Base-by-base conservation (phyloP, 2,888 invertebrate genomes). In the Trachelus troglodyta region DNA sequence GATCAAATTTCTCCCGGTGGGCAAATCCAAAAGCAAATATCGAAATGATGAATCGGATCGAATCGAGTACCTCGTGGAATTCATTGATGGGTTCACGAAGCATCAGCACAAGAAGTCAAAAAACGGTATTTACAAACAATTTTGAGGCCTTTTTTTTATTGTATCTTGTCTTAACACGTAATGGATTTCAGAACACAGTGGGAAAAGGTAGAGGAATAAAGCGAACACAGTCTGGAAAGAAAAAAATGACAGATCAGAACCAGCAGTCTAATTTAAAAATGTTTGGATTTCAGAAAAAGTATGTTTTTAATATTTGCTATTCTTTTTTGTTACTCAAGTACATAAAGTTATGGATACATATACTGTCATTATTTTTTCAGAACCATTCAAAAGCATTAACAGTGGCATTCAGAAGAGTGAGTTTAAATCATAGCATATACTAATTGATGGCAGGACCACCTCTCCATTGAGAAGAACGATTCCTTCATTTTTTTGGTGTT, bases 241-340 rank as follows among this genome's bases (percentile, higher is more conserved):
- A 90, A 68, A 88, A 89, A 3, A 92, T 90, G 73, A 81, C 84
- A 30, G 92, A 90, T 83, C 89, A 87, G 73, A 93, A 92, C 78
- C 94, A 94, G 84, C 95, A 94, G 76, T 94, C 94, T 40, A 92
- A 94, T 83, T 88, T 95, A n/a, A 94, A 93, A 89, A 94, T 93
- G 92, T 95, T 94, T 89, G 95, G 95, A 34, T 95, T 95, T 86
- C 93, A 94, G 86, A 94, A 93, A 87, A 94, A 93, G 93, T 94
- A 90, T 88, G 91, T 90, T 77, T 71, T 23, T 9, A 56, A 56
- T 56, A 56, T 56, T 56, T 23, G 6, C 23, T 23, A 2, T 56
- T 2, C 9, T 56, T 40, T 33, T 73, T 33, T 73, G 68, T 33
- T 69, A 69, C 74, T 35, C 76, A 69, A 23, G 31, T 69, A 23